Conservation (phyloP, 2,113 vertebrate species). For the human region DNA sequence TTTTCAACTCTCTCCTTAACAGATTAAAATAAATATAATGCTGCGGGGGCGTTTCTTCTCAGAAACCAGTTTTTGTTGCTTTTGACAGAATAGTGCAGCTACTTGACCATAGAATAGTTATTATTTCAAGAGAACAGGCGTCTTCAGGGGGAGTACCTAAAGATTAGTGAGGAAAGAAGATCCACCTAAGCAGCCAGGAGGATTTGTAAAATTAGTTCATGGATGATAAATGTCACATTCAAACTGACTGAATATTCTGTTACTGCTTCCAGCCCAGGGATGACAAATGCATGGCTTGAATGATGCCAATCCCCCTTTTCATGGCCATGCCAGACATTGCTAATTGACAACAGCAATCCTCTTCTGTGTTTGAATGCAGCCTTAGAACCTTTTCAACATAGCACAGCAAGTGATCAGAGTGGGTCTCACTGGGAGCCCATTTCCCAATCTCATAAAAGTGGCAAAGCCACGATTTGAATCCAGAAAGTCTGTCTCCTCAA, state of each 20-base stretch:
- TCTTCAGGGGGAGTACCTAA: not conserved
- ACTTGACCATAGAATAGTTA: constrained; percentile 51
- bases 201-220: constrained; percentile 32
- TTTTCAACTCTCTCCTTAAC: not conserved
- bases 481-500: not conserved
- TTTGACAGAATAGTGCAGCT: constrained; percentile 49
- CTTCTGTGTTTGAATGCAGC: not conserved
- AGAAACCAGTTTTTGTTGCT: constrained; percentile 41
- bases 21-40: constrained; percentile 53
- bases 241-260: not conserved
- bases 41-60: not conserved
- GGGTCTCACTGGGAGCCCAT: not conserved
- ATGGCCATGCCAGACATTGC: not conserved
- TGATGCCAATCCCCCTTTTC: not conserved
- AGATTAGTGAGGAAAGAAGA: not conserved
- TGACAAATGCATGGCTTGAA: not conserved
- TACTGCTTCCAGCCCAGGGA: not conserved
- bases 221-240: constrained; percentile 37
- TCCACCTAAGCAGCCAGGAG: not conserved
- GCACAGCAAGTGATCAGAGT: not conserved
- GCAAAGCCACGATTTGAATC: not conserved
- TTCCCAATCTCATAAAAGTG: not conserved
- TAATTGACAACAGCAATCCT: not conserved
- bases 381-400: not conserved
- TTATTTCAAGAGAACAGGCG: not conserved